Percentiles rank a stretch among this genome's conserved stretches.
These are phyloP conservation scores for Hirtodrosophila confusa DNA, from an alignment of 2,888 invertebrate genomes.

Conservation along the genomic window DNA sequence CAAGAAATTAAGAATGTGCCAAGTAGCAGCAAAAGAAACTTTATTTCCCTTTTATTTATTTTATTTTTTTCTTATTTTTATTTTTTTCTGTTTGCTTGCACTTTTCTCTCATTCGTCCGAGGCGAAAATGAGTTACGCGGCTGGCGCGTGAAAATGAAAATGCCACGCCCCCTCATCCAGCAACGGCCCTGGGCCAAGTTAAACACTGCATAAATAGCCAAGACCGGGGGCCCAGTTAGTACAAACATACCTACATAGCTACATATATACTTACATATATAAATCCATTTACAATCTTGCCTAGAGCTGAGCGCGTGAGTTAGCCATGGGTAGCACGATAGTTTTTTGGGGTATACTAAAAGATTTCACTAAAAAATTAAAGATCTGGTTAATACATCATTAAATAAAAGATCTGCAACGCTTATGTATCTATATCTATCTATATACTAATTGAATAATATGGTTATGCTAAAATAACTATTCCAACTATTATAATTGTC, in stretches of 20 bases:
- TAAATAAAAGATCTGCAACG: too few species aligned
- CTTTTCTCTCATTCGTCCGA: slow-evolving; percentile 52
- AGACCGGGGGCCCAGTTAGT: slow-evolving; percentile 40
- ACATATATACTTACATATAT: slow-evolving; percentile 9
- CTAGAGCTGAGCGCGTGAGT: slow-evolving; percentile 32
- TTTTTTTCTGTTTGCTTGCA: slow-evolving; percentile 29
- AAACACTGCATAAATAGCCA: slow-evolving; percentile 78
- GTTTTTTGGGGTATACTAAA: neutral
- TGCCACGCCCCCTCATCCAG: slow-evolving; percentile 53
- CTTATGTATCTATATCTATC: too few species aligned
- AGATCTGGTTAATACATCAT: too few species aligned
- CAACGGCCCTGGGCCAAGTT: slow-evolving; percentile 64
- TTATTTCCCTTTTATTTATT: slow-evolving; percentile 70
- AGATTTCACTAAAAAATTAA: too few species aligned
- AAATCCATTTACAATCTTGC: slow-evolving; percentile 19
- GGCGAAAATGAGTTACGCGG: slow-evolving; percentile 75
- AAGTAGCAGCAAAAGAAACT: slow-evolving; percentile 77
- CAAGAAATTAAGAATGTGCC: slow-evolving; percentile 81
- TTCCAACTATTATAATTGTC: too few species aligned
- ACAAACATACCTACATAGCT: slow-evolving; percentile 5
- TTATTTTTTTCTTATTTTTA: slow-evolving; percentile 36
- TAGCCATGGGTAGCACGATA: slow-evolving; percentile 1
- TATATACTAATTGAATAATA: too few species aligned
- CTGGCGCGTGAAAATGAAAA: slow-evolving; percentile 71
- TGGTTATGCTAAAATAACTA: too few species aligned